These are phyloP conservation scores for Sinopyrophorus schimmeli DNA, from an alignment of 2,888 invertebrate genomes.

Conservation along the genomic window DNA sequence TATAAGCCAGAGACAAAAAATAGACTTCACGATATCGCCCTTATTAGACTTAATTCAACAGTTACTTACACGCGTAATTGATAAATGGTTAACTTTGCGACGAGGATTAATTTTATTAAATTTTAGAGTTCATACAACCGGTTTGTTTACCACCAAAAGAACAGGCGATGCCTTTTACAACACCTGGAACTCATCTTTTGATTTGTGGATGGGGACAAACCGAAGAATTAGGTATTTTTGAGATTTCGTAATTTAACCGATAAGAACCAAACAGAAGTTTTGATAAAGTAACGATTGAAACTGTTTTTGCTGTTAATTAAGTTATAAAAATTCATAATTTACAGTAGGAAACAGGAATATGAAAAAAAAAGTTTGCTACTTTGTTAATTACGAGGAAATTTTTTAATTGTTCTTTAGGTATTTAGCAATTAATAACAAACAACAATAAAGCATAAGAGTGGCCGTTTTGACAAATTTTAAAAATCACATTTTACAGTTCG, in stretches of 20 bases:
- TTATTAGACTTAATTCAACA: slow-evolving; percentile 57
- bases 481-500: too few relatives aligned
- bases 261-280: too few relatives aligned
- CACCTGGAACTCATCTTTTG: slow-evolving; percentile 53
- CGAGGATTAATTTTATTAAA: slow-evolving; percentile 22
- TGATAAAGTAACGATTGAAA: too few relatives aligned
- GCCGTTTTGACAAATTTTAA: too few relatives aligned
- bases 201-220: slow-evolving; percentile 69
- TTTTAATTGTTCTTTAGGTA: too few relatives aligned
- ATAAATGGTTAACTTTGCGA: background rate
- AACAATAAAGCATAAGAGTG: too few relatives aligned
- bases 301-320: too few relatives aligned
- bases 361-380: too few relatives aligned
- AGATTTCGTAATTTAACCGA: background rate
- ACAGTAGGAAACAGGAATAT: too few relatives aligned
- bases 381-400: too few relatives aligned
- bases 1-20: slow-evolving; percentile 36
- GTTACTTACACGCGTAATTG: slow-evolving; percentile 56
- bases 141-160: slow-evolving; percentile 58
- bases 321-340: too few relatives aligned
- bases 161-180: slow-evolving; percentile 46
- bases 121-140: slow-evolving; percentile 62
- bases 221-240: slow-evolving; percentile 43
- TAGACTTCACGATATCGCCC: slow-evolving; percentile 49
- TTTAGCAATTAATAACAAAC: too few relatives aligned